A percentile compares a stretch with the other conserved stretches of the same genome.
Conservation (phyloP, 2,113 vertebrate species). For the Copsychus sechellarum region DNA sequence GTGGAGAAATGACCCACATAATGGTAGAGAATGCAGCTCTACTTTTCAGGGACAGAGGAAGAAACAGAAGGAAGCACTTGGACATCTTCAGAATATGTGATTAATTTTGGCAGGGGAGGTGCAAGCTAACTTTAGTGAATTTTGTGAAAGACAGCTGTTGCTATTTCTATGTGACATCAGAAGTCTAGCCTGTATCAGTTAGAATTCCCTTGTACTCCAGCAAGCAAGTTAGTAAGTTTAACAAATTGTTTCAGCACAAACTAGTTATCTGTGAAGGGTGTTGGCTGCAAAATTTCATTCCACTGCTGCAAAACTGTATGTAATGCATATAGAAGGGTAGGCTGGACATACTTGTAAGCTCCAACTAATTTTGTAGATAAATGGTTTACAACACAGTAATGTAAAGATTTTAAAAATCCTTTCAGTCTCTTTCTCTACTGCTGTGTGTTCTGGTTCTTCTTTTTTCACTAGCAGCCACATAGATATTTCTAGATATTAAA, state of each 20-base stretch:
- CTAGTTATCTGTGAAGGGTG: not conserved
- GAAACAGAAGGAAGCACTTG: not conserved
- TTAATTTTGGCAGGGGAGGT: not conserved
- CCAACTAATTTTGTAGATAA: not conserved
- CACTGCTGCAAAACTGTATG: not conserved
- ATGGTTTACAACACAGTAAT: not conserved
- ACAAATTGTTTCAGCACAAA: not conserved
- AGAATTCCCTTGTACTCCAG: not conserved
- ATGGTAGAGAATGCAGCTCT: not conserved
- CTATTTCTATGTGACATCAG: not conserved
- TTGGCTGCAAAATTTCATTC: slow-evolving; percentile 2
- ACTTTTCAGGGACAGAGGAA: not conserved
- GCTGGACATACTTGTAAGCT: not conserved
- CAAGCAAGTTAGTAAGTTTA: not conserved
- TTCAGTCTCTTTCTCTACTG: not conserved
- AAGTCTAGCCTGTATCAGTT: not conserved
- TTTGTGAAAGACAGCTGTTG: not conserved
- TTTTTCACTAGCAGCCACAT: not conserved
- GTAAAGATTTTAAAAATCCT: not conserved
- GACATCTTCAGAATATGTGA: not conserved
- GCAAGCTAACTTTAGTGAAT: not conserved
- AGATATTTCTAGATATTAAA: slow-evolving; percentile 1
- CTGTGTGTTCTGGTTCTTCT: not conserved
- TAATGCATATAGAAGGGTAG: not conserved
- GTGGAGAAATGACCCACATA: not conserved